A percentile compares a stretch with the other conserved stretches of the same genome.
Conservation (phyloP, 2,113 vertebrate genomes). For the Lonchura striata region DNA sequence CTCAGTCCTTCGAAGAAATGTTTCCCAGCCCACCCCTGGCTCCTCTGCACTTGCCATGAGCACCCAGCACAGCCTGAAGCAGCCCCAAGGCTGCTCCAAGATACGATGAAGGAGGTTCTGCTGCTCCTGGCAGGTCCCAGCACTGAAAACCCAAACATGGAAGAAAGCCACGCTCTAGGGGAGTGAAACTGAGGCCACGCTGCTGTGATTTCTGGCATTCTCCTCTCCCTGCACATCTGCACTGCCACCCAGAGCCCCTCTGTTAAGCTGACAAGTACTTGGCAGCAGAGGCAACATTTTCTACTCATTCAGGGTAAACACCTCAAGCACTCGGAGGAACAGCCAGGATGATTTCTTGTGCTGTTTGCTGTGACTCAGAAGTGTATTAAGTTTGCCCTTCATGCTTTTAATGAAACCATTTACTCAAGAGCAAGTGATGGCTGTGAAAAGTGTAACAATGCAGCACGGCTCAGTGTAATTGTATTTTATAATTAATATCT, state of each 20-base stretch:
- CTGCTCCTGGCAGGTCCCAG: neutral
- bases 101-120: neutral
- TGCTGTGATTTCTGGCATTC: neutral
- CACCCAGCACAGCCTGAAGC: neutral
- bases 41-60: accelerated
- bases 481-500: slow-evolving; percentile 25
- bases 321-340: neutral
- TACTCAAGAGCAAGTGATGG: slow-evolving; percentile 5
- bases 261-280: neutral
- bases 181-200: neutral
- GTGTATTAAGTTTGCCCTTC: slow-evolving; percentile 53
- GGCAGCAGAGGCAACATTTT: neutral
- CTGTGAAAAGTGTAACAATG: neutral
- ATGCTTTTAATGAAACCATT: slow-evolving; percentile 52
- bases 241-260: neutral
- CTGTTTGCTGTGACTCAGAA: slow-evolving; percentile 11
- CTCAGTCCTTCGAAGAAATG: accelerated
- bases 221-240: neutral
- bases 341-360: slow-evolving; percentile 1
- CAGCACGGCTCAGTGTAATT: neutral
- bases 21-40: neutral
- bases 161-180: neutral
- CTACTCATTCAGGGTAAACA: neutral
- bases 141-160: neutral
- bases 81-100: neutral